Percentiles rank a stretch among this genome's conserved stretches.
Conservation (phyloP, 2,888 invertebrate species). For the Agelastica alni region DNA sequence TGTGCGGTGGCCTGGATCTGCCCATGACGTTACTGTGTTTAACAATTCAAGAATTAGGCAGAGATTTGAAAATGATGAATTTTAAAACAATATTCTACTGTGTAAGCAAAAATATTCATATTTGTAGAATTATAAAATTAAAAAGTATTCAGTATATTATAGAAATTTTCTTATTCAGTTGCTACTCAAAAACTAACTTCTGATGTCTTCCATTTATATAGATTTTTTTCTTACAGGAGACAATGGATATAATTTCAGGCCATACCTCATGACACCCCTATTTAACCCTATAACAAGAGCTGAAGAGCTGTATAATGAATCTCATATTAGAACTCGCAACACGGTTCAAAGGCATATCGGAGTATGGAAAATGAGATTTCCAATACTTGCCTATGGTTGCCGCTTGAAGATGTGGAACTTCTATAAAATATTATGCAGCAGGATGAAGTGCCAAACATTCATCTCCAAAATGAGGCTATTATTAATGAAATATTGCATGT, state of each 20-base stretch:
- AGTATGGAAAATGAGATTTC: constrained; percentile 36
- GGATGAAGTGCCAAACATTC: too few relatives aligned
- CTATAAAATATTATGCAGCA: too few relatives aligned
- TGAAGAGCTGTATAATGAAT: constrained; percentile 37
- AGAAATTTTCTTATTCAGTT: too few relatives aligned
- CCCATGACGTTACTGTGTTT: constrained; percentile 41
- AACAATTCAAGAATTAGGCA: constrained; percentile 34
- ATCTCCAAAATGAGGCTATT: too few relatives aligned
- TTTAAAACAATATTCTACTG: not conserved
- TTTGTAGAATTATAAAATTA: too few relatives aligned
- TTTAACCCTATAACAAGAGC: constrained; percentile 26
- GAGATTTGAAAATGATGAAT: constrained; percentile 15
- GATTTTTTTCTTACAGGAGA: too few relatives aligned
- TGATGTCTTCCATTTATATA: too few relatives aligned
- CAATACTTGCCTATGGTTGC: constrained; percentile 28
- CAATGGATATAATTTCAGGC: constrained; percentile 30
- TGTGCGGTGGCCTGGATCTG: constrained; percentile 41
- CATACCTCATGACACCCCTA: constrained; percentile 34
- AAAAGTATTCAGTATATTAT: too few relatives aligned
- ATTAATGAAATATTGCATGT: too few relatives aligned
- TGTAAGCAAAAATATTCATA: not conserved
- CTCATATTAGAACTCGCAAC: constrained; percentile 33
- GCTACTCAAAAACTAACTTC: too few relatives aligned
- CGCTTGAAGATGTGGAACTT: too few relatives aligned
- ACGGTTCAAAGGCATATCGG: constrained; percentile 30